phyloP scores from a whole-genome alignment of 2,888 invertebrate genomes.

The Pardosa pseudoannulata region DNA sequence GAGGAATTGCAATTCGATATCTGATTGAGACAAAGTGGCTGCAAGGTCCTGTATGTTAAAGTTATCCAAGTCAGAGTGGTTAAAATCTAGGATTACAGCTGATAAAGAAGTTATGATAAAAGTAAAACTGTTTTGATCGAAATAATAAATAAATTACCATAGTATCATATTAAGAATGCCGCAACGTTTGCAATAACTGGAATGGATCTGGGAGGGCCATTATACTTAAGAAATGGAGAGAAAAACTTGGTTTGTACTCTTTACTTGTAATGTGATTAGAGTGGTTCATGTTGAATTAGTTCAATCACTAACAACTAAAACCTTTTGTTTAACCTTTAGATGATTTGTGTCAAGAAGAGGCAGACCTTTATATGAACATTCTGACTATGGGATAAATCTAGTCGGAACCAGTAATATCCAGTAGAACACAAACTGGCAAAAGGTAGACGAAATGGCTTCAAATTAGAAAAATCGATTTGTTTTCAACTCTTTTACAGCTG shows the following conservation, averaged over 20 bases:
- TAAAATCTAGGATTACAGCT: no score
- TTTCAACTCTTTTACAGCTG: neutral
- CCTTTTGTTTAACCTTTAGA: slow-evolving; percentile 11
- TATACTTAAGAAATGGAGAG: neutral
- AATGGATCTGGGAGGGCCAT: no score
- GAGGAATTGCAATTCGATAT: no score
- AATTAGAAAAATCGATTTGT: neutral
- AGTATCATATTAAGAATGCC: no score
- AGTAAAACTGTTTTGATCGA: no score
- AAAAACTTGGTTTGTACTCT: slow-evolving; percentile 20
- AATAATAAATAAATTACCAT: no score
- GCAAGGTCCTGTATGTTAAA: no score
- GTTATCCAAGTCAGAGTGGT: no score
- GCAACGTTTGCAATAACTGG: no score
- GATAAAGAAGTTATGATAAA: no score
- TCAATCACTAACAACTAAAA: neutral
- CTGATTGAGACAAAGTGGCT: no score
- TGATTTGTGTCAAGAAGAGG: slow-evolving; percentile 15
- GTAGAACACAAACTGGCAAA: neutral
- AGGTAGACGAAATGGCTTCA: neutral
- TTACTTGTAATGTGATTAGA: slow-evolving; percentile 19
- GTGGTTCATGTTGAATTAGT: slow-evolving; percentile 19
- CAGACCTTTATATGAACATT: neutral
- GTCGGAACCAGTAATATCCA: slow-evolving; percentile 1
- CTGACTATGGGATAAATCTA: slow-evolving; percentile 22